These are phyloP conservation scores for Gallinago stenura DNA, from an alignment of 2,797 vertebrate species.

Conservation along the genomic window DNA sequence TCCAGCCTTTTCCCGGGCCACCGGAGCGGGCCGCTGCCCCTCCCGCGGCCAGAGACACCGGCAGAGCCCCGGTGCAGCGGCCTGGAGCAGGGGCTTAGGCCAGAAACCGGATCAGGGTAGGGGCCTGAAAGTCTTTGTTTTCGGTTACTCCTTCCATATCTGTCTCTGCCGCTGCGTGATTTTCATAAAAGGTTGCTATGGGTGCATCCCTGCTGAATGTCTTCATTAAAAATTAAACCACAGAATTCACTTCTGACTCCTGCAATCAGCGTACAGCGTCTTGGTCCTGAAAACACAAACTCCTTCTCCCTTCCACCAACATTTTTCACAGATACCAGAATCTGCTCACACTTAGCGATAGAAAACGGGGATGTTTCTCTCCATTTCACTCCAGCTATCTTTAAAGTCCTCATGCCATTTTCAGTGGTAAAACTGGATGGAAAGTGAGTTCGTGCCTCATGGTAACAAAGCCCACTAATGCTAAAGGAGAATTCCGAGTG, in stretches of 20 bases:
- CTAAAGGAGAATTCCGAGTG: background rate
- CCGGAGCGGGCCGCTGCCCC: background rate
- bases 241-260: background rate
- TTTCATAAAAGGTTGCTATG: accelerated
- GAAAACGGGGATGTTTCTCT: background rate
- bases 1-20: background rate
- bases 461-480: accelerated
- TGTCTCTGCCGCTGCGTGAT: accelerated
- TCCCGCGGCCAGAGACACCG: accelerated
- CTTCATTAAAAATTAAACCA: background rate
- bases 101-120: accelerated
- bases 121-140: accelerated
- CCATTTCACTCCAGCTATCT: background rate
- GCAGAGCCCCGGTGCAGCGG: accelerated
- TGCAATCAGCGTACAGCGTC: accelerated
- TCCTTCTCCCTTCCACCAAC: background rate
- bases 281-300: background rate
- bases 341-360: background rate
- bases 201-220: too few relatives aligned
- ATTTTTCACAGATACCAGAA: background rate
- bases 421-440: background rate
- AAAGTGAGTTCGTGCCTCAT: background rate
- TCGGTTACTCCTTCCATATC: accelerated
- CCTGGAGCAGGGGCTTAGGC: background rate
- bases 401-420: background rate